Conservation (phyloP, 2,113 vertebrate genomes). For the Pseudorectes ferrugineus region DNA sequence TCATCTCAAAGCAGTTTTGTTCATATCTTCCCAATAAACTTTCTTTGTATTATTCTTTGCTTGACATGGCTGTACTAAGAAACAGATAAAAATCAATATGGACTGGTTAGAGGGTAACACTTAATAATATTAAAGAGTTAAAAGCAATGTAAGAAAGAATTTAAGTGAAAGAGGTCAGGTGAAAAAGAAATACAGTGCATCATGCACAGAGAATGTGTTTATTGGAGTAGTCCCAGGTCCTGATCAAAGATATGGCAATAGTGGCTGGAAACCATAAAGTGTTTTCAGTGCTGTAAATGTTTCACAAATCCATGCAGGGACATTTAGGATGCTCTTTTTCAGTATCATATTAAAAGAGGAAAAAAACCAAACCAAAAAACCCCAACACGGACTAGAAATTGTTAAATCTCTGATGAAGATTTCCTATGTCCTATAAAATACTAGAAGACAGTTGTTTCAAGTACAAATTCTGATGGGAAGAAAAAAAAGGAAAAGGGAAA, state of each 20-base stretch:
- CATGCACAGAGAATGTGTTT: constrained; percentile 45
- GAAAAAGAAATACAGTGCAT: constrained; percentile 23
- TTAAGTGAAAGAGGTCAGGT: constrained; percentile 20
- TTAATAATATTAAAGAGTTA: background rate
- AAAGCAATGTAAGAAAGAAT: background rate
- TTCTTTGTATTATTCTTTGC: background rate
- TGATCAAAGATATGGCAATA: constrained; percentile 41
- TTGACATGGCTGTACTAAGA: background rate
- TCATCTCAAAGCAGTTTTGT: background rate
- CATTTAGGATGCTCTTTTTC: background rate
- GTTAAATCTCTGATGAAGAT: background rate
- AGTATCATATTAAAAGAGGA: background rate
- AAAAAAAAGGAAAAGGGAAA: background rate
- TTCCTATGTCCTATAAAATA: background rate
- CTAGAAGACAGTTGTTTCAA: background rate
- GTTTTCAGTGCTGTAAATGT: constrained; percentile 7
- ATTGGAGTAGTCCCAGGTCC: constrained; percentile 25
- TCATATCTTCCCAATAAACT: background rate
- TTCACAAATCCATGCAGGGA: background rate
- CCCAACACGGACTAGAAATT: background rate
- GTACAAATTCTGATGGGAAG: background rate
- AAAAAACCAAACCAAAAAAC: no score
- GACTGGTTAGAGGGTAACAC: background rate
- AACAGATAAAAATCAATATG: background rate
- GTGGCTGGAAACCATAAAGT: background rate